A percentile compares a stretch with the other conserved stretches of the same genome.
These are phyloP conservation scores for Natrix natrix DNA, from an alignment of 2,797 vertebrate genomes.

Conservation along the genomic window DNA sequence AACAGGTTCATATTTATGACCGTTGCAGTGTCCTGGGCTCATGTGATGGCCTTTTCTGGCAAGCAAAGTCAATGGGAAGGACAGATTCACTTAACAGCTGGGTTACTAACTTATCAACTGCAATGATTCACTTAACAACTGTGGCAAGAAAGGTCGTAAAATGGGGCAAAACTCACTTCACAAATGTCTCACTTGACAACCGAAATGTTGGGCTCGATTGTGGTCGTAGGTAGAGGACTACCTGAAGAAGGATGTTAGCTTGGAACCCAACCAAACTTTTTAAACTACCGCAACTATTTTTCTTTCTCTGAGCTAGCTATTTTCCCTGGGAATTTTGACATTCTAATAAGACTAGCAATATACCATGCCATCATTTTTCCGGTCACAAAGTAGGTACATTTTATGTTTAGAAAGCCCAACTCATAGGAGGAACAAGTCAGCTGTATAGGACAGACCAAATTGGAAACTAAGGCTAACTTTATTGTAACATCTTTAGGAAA, in stretches of 20 bases:
- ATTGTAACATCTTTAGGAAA: neutral
- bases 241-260: neutral
- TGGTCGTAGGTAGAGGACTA: neutral
- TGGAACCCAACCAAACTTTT: neutral
- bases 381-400: neutral
- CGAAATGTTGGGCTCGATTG: neutral
- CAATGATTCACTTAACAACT: neutral
- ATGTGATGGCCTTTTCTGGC: neutral
- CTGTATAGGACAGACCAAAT: neutral
- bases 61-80: neutral
- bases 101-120: neutral
- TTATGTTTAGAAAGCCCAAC: neutral
- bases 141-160: neutral
- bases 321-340: neutral
- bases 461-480: neutral
- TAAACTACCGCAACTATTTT: neutral
- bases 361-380: neutral
- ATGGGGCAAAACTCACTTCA: neutral
- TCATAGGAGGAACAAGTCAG: neutral
- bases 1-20: neutral
- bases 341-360: neutral
- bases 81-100: neutral
- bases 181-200: neutral
- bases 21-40: no score
- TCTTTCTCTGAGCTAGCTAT: neutral